Evolutionary conservation across 2,888 invertebrate species (phyloP), one percentile per base, ranked within the genome.

Genomic region (Polietes domitor): DNA sequence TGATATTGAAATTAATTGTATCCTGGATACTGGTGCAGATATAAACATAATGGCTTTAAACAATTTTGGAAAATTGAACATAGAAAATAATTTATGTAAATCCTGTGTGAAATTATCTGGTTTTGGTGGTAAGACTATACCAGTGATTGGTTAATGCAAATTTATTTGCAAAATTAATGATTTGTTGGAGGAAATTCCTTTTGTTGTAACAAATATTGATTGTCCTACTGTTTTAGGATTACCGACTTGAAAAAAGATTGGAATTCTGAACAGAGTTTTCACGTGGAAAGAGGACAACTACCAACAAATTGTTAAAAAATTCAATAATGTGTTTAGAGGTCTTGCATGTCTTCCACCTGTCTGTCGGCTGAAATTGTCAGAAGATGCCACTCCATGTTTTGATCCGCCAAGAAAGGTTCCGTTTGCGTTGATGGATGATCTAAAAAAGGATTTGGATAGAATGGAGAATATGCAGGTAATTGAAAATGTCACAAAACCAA

Each of bases 391-490:
- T n/a, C 28, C 75, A 47, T 75, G 63, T 63, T 28, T 75, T 26
- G 75, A 75, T 75, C 75, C 63, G 10, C 26, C 61, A 2, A 61
- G 43, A 47, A 75, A 75, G 21, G 75, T 75, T 61, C 75, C 75
- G 6, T 75, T 75, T 75, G 63, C 63, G 15, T 53, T 76, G 15
- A 3, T 50, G 7, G 24, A 65, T 24, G 32, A 53, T 26, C 50
- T 75, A 17, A 41, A 28, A 24, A 32, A 28, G 24, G 65, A 76
- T 28, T 68, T 68, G 50, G 53, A 76, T 24, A 58, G 37, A 5
- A 75, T 65, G 50, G 28, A 43, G 24, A 26, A 47, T 0, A 76
- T 76, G 50, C 15, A 53, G 17, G 65, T 76, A 19, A 76, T 76
- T 15, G 24, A 65, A 76, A 68, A 65, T 53, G 75, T 76, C 0